phyloP scores from a whole-genome alignment of 2,888 invertebrate species.

The Dicycla oo region DNA sequence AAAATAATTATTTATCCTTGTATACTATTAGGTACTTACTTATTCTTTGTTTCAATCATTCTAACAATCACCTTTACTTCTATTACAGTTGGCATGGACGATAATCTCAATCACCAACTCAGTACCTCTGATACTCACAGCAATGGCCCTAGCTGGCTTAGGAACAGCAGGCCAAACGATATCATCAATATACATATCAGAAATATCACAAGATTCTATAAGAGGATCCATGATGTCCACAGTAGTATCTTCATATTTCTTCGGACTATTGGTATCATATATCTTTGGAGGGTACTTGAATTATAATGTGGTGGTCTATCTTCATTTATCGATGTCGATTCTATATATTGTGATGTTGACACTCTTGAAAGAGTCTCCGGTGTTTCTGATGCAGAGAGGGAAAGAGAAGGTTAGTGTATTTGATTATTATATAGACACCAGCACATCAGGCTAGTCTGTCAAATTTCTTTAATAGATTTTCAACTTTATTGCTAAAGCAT shows the following conservation, averaged over 20 bases:
- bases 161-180: conserved; percentile 81
- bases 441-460: no score
- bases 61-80: background rate
- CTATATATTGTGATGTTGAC: conserved; percentile 75
- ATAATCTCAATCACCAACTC: conserved; percentile 73
- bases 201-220: conserved; percentile 80
- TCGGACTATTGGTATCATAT: conserved; percentile 80
- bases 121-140: conserved; percentile 71
- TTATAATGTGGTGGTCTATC: conserved; percentile 76
- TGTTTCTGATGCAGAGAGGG: conserved; percentile 77
- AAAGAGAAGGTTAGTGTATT: conserved; percentile 73
- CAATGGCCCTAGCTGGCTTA: conserved; percentile 73
- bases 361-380: conserved; percentile 80
- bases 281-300: conserved; percentile 76
- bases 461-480: no score
- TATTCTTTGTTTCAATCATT: no score
- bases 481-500: no score
- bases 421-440: no score
- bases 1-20: no score
- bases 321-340: conserved; percentile 74
- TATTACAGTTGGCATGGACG: conserved; percentile 76
- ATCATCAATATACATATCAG: conserved; percentile 79
- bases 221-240: conserved; percentile 77
- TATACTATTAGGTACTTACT: no score
- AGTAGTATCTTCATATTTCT: conserved; percentile 75